Evolutionary conservation across 2,888 invertebrate genomes (phyloP).

Genomic region (Laspeyria flexula): DNA sequence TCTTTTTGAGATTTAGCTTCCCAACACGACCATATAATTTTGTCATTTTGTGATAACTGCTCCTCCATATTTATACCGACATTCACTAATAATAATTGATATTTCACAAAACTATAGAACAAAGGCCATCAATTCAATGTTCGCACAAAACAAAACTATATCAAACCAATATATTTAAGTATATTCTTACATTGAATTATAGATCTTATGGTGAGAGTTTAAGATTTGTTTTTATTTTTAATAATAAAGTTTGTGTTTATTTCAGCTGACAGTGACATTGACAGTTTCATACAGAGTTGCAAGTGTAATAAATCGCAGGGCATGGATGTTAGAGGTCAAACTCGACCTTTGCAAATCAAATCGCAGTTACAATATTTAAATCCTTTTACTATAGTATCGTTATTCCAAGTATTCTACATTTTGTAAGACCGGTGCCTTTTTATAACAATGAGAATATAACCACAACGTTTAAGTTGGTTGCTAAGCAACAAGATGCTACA

Average conservation of each 20-base stretch:
- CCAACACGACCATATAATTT: constrained; percentile 89
- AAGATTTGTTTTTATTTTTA: not conserved
- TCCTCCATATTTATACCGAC: constrained; percentile 65
- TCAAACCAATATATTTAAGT: constrained; percentile 13
- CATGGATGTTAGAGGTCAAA: too few species aligned
- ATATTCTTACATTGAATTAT: not conserved
- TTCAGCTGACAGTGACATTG: constrained; percentile 23
- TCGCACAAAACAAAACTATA: constrained; percentile 38
- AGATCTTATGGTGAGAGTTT: not conserved
- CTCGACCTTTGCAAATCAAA: too few species aligned
- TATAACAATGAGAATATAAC: too few species aligned
- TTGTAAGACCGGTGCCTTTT: too few species aligned
- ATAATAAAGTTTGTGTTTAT: too few species aligned
- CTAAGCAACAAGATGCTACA: too few species aligned
- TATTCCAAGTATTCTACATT: too few species aligned
- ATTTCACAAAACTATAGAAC: constrained; percentile 20
- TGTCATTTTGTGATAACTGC: constrained; percentile 84
- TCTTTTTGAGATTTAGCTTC: constrained; percentile 87
- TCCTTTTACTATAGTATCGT: too few species aligned
- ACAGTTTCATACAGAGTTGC: not conserved
- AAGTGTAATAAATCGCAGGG: too few species aligned
- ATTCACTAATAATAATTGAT: constrained; percentile 9
- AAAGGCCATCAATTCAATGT: constrained; percentile 21
- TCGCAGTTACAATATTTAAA: too few species aligned
- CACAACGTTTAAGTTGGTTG: too few species aligned